Percentiles rank a stretch among this genome's conserved stretches.
These are phyloP conservation scores for Rhopalosiphum padi DNA, from an alignment of 1,140 invertebrate species.

Conservation along the genomic window DNA sequence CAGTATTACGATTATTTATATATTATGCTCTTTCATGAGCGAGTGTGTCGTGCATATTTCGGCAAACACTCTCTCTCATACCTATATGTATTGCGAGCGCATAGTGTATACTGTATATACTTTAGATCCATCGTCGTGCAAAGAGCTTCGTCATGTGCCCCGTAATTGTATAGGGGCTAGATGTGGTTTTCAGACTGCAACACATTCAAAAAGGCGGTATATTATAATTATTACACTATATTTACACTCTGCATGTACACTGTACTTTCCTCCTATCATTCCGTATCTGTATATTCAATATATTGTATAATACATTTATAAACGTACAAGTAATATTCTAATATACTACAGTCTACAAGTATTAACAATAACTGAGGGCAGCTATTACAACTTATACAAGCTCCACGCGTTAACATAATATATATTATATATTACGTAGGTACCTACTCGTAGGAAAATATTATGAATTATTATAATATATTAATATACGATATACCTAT, in stretches of 20 bases:
- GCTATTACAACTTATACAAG: not conserved
- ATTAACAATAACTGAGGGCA: too few relatives aligned
- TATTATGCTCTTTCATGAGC: not conserved
- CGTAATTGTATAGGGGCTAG: not conserved
- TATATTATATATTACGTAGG: not conserved
- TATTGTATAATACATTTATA: not conserved
- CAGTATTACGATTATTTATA: constrained; percentile 1
- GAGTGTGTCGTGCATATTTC: not conserved
- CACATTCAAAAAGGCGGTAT: not conserved
- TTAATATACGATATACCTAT: too few relatives aligned
- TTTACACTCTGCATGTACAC: not conserved
- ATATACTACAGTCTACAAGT: not conserved
- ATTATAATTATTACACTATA: not conserved
- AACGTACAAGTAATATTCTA: not conserved
- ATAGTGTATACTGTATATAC: not conserved
- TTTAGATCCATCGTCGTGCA: not conserved
- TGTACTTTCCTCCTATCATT: not conserved
- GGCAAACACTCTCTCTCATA: not conserved
- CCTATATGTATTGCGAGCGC: not conserved
- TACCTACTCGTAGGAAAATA: not conserved
- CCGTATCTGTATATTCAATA: not conserved
- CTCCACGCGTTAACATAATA: not conserved
- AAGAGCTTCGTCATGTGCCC: constrained; percentile 55
- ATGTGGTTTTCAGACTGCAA: constrained; percentile 6
- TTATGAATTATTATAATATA: too few relatives aligned